A percentile compares a stretch with the other conserved stretches of the same genome.
Evolutionary conservation across 2,888 invertebrate species (phyloP).

Genomic region (Pocota personata): DNA sequence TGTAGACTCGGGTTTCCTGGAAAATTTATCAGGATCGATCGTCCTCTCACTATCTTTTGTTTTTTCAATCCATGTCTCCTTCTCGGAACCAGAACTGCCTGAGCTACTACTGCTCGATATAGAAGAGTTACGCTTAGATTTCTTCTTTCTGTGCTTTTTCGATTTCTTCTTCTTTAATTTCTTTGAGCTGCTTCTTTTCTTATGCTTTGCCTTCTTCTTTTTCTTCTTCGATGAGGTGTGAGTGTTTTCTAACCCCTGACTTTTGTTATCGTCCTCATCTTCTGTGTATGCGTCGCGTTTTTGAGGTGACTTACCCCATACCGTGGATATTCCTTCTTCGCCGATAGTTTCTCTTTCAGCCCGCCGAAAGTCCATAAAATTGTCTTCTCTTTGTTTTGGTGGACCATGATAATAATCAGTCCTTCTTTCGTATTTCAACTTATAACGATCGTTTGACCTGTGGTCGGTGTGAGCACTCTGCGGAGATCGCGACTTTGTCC

Average conservation of each 20-base stretch:
- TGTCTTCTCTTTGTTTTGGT: constrained; percentile 82
- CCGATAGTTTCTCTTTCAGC: constrained; percentile 90
- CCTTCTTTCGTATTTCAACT: constrained; percentile 69
- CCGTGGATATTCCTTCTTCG: constrained; percentile 86
- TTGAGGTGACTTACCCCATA: constrained; percentile 91
- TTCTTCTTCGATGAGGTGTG: constrained; percentile 78
- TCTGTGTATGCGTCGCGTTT: constrained; percentile 84
- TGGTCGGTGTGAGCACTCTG: constrained; percentile 69
- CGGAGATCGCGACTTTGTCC: constrained; percentile 16
- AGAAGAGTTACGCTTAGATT: constrained; percentile 80
- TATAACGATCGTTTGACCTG: constrained; percentile 79
- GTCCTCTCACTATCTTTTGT: constrained; percentile 77
- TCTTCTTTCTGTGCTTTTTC: constrained; percentile 83
- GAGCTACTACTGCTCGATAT: constrained; percentile 78
- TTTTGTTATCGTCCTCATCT: constrained; percentile 82
- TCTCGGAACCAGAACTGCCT: constrained; percentile 63
- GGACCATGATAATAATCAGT: constrained; percentile 58
- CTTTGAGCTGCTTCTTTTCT: constrained; percentile 72
- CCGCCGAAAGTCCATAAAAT: constrained; percentile 88
- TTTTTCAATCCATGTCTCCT: constrained; percentile 75
- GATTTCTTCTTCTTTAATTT: constrained; percentile 83
- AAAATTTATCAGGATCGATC: constrained; percentile 74
- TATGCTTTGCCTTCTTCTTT: constrained; percentile 75
- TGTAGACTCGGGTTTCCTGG: background rate
- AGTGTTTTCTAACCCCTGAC: constrained; percentile 76